Evolutionary conservation across 23 tunicate species (phyloP), one percentile per base, ranked within the genome.

Genomic region (Ascidia mentula): DNA sequence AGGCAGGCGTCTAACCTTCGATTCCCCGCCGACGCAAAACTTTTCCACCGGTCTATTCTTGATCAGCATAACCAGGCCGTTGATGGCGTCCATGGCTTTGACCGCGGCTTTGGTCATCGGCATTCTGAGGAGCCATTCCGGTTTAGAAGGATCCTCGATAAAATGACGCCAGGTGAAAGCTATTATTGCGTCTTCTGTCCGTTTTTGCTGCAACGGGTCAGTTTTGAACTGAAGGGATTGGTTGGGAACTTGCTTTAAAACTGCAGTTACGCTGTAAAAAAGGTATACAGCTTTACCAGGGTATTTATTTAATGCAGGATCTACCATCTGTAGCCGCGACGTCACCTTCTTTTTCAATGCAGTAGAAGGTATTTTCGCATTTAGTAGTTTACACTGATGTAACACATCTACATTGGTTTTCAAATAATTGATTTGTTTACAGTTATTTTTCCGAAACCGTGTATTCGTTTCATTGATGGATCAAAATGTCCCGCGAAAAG

Each of bases 51-150:
- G 65, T 60, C 72, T 86, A 59, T 86, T 87, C 6, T 82, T 74
- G 2, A 85, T 86, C 78, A 85, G 81, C 35, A 82, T 89, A 33
- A 95, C 95, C 45, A 95, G 81, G 69, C 89, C 95, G 31, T 88
- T 89, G 4, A 90, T 69, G 37, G 94, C 82, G 73, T 95, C 94
- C 90, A 95, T 89, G 36, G 98, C 91, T 40, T 81, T 80, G 20
- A 95, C 98, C 1, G 91, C 84, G 26, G 98, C 98, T 73, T 95
- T 95, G 74, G 92, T 90, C 98, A 95, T 95, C 22, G 98, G 98
- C 95, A 95, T 36, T 34, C 94, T 32, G 18, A 95, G 79, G 0
- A 95, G 75, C 95, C 91, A 85, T 53, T 95, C 98, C 1, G 95
- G 98, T 60, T 95, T 72, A 45, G 90, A 69, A 0, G 91, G 95